A percentile compares a stretch with the other conserved stretches of the same genome.
Evolutionary conservation across 2,888 invertebrate genomes (phyloP).

Genomic region (Lottia gigantea): DNA sequence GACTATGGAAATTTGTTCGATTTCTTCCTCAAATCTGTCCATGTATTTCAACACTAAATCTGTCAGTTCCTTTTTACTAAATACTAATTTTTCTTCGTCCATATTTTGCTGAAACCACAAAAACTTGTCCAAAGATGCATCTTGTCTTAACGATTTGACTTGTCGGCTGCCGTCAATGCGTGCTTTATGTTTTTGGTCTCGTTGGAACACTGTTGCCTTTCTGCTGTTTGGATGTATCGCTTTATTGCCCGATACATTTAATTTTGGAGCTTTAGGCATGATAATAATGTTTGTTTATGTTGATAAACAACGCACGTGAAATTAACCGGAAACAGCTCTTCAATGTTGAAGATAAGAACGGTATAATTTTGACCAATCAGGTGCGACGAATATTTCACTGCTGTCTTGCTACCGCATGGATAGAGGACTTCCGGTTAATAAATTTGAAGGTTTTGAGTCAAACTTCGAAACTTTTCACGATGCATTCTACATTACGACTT

Average conservation of each 20-base stretch:
- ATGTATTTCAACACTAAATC: conserved; percentile 69
- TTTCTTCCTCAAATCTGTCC: conserved; percentile 79
- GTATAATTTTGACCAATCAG: too few species aligned
- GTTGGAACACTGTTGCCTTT: conserved; percentile 80
- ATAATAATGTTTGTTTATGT: conserved; percentile 5
- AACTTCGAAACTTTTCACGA: background rate
- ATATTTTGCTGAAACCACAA: conserved; percentile 76
- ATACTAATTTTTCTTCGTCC: conserved; percentile 71
- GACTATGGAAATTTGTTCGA: conserved; percentile 82
- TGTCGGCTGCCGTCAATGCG: conserved; percentile 63
- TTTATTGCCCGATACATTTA: conserved; percentile 42
- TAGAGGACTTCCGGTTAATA: too few species aligned
- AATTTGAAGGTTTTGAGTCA: too few species aligned
- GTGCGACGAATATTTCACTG: too few species aligned
- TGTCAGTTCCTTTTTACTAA: conserved; percentile 74
- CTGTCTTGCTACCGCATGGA: too few species aligned
- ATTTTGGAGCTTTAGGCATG: conserved; percentile 60
- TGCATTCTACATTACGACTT: background rate
- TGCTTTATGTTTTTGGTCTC: conserved; percentile 75
- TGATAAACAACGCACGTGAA: too few species aligned
- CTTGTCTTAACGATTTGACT: conserved; percentile 38
- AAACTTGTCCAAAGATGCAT: conserved; percentile 77
- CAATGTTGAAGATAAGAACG: too few species aligned
- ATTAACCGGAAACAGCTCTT: too few species aligned
- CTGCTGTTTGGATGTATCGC: conserved; percentile 83